Percentiles rank a stretch among this genome's conserved stretches.
These are phyloP conservation scores for Dasysyrphus albostriatus DNA, from an alignment of 2,888 invertebrate genomes.

Conservation along the genomic window DNA sequence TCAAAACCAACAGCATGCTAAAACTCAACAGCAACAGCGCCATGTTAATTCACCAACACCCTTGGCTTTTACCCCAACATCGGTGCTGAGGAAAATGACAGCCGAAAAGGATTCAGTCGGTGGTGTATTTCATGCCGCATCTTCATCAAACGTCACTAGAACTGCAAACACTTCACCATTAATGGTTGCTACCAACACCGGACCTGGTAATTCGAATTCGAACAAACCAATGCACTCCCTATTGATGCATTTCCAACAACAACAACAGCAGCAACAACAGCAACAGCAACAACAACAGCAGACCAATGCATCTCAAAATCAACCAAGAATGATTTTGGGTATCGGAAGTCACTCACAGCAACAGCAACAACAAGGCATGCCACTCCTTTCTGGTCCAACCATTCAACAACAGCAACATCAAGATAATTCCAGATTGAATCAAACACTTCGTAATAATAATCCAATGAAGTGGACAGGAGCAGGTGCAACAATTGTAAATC, in stretches of 20 bases:
- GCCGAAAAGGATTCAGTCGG: constrained; percentile 89
- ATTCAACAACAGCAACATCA: constrained; percentile 75
- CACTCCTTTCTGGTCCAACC: constrained; percentile 23
- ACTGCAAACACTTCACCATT: constrained; percentile 76
- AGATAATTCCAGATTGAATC: constrained; percentile 73
- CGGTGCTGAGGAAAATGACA: constrained; percentile 97
- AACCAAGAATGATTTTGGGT: constrained; percentile 82
- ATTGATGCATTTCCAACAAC: constrained; percentile 71
- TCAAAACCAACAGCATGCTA: constrained; percentile 59
- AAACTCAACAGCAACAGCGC: constrained; percentile 78
- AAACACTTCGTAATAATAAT: constrained; percentile 73
- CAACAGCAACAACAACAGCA: constrained; percentile 77
- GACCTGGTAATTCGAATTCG: constrained; percentile 77
- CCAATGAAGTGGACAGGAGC: constrained; percentile 76
- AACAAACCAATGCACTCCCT: constrained; percentile 62
- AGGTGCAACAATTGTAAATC: constrained; percentile 52
- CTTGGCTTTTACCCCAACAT: constrained; percentile 96
- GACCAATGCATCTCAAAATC: constrained; percentile 69
- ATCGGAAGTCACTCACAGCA: constrained; percentile 77
- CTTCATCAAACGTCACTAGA: constrained; percentile 55
- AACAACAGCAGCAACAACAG: constrained; percentile 76
- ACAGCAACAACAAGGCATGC: constrained; percentile 67
- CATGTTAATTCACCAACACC: constrained; percentile 87
- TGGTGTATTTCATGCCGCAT: constrained; percentile 70
- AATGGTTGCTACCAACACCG: constrained; percentile 77